Base-by-base conservation (phyloP, 2,888 invertebrate genomes). In the Drosophila kambysellisi region DNA sequence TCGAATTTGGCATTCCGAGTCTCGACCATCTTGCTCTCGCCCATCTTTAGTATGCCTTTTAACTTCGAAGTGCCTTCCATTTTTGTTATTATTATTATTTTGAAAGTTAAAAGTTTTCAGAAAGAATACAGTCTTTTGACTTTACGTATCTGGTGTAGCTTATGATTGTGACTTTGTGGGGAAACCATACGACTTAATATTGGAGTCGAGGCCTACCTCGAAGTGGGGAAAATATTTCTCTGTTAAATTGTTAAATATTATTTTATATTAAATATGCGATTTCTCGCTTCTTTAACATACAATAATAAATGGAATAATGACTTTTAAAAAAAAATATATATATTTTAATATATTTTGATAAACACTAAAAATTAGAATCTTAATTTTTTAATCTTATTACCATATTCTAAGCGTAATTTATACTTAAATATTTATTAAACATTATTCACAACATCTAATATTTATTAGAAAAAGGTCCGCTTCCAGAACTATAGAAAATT, bases 1-100 rank as follows among this genome's bases (percentile, higher is more conserved):
- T 99, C 99, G 94, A 98, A 98, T 94, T 98, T 97, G 90, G 98
- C 95, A n/a, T 5, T 43, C 11, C 43, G 43, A 8, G 60, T 54
- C 65, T 84, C 82, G 1, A 32, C 2, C 6, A 7, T 29, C 1
- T 5, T 12, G 2, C 9, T 57, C 6, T 43, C 32, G 1, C 37
- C 17, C 39, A 8, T 25, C 29, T 48, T 85, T 82, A 86, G 20
- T 20, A 86, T 86, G 7, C 86, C 74, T 29, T 48, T 70, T 0
- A 81, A 70, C 3, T n/a, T 52, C 1, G 54, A 52, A 2, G 32
- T 53, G 3, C 5, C 11, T 0, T 74, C 69, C 74, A 74, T 75
- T 8, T 7, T 15, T 15, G 15, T 15, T 15, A 25, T 15, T 15
- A 15, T 25, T 20, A 1, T 15, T 12, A 12, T 15, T 25, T 46